These are phyloP conservation scores for Oreonectes daqikongensis DNA, from an alignment of 2,797 vertebrate species.

Conservation along the genomic window DNA sequence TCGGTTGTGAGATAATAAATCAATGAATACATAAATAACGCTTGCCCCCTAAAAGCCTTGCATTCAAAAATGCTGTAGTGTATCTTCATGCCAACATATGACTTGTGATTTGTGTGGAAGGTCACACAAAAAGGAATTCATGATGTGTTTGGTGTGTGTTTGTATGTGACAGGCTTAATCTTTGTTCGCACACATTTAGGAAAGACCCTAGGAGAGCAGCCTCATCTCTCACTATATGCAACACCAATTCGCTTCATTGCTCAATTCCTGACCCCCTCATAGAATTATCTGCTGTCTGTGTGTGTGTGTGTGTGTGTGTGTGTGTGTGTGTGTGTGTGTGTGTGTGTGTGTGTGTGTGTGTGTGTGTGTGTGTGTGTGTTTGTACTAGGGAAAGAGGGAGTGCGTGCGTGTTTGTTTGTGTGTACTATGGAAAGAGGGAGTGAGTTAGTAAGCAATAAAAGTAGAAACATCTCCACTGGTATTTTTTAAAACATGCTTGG, in stretches of 20 bases:
- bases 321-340: conserved; percentile 16
- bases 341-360: too few relatives aligned
- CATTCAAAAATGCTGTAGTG: conserved; percentile 1
- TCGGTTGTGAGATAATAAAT: conserved; percentile 5
- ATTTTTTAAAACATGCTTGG: not conserved
- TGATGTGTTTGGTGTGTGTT: conserved; percentile 5
- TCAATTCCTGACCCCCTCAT: conserved; percentile 56
- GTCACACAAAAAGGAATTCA: conserved; percentile 36
- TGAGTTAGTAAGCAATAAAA: not conserved
- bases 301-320: conserved; percentile 1
- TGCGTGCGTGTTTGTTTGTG: conserved; percentile 1
- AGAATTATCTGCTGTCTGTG: conserved; percentile 32
- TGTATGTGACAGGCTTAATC: conserved; percentile 50
- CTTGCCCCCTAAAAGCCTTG: not conserved
- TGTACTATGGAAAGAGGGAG: conserved; percentile 1
- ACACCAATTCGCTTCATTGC: conserved; percentile 56
- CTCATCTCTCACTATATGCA: conserved; percentile 55
- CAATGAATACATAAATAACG: conserved; percentile 20
- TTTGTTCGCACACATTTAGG: conserved; percentile 53
- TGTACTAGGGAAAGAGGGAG: too few relatives aligned
- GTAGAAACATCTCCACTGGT: not conserved
- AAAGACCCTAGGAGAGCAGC: conserved; percentile 49
- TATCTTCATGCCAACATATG: conserved; percentile 17
- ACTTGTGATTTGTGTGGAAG: conserved; percentile 28
- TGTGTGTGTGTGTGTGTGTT: conserved; percentile 4